These are phyloP conservation scores for Lophotriccus pileatus DNA, from an alignment of 2,797 vertebrate genomes.

Conservation along the genomic window DNA sequence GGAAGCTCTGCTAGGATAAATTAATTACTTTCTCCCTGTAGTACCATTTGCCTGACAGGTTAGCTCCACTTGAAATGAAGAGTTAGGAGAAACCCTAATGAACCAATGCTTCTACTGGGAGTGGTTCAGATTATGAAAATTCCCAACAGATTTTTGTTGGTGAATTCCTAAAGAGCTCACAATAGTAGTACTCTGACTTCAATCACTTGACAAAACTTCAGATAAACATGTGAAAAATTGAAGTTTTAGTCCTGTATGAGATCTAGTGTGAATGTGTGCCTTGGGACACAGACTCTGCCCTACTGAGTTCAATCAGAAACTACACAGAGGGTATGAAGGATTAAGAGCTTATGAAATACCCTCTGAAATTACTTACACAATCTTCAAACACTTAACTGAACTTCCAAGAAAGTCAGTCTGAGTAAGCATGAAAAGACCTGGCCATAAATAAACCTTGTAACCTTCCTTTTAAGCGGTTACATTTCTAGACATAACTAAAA, in stretches of 20 bases:
- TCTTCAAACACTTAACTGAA: not conserved
- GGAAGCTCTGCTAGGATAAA: not conserved
- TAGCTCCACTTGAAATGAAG: not conserved
- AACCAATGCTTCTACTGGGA: not conserved
- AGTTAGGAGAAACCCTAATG: not conserved
- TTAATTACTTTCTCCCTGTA: not conserved
- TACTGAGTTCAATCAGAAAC: not conserved
- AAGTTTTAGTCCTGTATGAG: not conserved
- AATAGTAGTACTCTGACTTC: not conserved
- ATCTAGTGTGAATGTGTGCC: not conserved
- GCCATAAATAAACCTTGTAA: not conserved
- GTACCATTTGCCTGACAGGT: not conserved
- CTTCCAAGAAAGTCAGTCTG: not conserved
- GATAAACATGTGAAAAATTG: not conserved
- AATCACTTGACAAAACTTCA: not conserved
- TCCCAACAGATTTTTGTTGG: not conserved
- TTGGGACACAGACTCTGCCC: not conserved
- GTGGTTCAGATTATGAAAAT: not conserved
- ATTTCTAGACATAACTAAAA: not conserved
- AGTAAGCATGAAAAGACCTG: not conserved
- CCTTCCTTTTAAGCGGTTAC: not conserved
- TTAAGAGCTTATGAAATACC: slow-evolving; percentile 2
- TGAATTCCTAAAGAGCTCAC: not conserved
- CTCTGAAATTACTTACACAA: not conserved
- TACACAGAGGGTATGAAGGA: not conserved